Conservation (phyloP, 2,113 vertebrate genomes). For the Carassius auratus region DNA sequence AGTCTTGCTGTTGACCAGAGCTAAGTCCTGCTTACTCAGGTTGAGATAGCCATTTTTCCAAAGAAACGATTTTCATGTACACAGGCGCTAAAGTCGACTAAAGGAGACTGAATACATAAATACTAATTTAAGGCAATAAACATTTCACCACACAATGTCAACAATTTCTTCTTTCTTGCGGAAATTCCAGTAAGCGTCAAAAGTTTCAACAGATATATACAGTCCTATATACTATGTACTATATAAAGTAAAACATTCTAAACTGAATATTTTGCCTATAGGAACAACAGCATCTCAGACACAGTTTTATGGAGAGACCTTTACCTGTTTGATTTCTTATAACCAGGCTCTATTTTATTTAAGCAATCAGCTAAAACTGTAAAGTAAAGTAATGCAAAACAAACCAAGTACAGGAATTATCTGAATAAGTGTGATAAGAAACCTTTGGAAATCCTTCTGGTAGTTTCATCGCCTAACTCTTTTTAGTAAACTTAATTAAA, state of each 20-base stretch:
- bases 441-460: slow-evolving; percentile 15
- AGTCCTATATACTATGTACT: no score
- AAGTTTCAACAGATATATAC: neutral
- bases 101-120: neutral
- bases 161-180: neutral
- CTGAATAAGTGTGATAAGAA: slow-evolving; percentile 12
- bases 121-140: neutral
- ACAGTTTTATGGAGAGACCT: neutral
- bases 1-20: slow-evolving; percentile 70
- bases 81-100: neutral
- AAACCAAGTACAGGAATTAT: slow-evolving; percentile 39
- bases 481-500: slow-evolving; percentile 56
- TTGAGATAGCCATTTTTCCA: neutral
- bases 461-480: slow-evolving; percentile 37
- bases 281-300: neutral
- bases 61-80: slow-evolving; percentile 24
- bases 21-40: slow-evolving; percentile 56
- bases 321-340: slow-evolving; percentile 17
- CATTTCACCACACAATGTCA: neutral
- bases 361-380: slow-evolving; percentile 44
- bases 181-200: neutral
- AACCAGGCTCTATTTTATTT: slow-evolving; percentile 48
- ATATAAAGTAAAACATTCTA: neutral
- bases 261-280: neutral
- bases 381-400: slow-evolving; percentile 37